These are phyloP conservation scores for Muntiacus muntjak DNA, from an alignment of 2,113 vertebrate species.

Conservation along the genomic window DNA sequence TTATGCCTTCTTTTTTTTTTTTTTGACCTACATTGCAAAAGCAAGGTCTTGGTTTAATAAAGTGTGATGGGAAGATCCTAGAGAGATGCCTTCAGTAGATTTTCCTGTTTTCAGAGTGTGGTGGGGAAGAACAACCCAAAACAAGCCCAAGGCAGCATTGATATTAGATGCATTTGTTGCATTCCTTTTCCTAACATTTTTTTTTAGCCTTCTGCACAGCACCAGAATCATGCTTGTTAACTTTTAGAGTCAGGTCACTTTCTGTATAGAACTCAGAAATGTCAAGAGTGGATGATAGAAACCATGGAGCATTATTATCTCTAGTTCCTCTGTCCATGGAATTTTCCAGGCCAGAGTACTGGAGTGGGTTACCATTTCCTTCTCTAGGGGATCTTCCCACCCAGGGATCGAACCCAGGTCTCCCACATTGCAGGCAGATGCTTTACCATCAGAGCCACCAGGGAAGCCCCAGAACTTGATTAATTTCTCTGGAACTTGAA, in stretches of 20 bases:
- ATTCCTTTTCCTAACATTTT: neutral
- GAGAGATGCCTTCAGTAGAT: neutral
- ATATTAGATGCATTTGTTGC: neutral
- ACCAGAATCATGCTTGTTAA: neutral
- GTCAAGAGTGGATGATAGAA: neutral
- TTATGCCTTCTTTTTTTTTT: neutral
- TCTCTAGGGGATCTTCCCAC: too few relatives aligned
- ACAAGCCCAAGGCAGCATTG: neutral
- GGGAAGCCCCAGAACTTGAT: neutral
- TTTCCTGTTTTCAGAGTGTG: neutral
- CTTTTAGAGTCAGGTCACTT: neutral
- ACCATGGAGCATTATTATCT: neutral
- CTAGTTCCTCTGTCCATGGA: neutral
- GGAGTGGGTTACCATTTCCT: too few relatives aligned
- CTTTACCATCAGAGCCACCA: too few relatives aligned
- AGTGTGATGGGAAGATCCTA: neutral
- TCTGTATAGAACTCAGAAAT: neutral
- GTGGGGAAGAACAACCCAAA: neutral
- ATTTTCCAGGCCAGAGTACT: too few relatives aligned
- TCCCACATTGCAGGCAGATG: too few relatives aligned
- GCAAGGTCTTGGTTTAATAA: neutral
- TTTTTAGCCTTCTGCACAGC: neutral
- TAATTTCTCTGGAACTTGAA: slow-evolving; percentile 18
- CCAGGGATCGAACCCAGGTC: too few relatives aligned
- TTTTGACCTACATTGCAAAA: slow-evolving; percentile 24